These are phyloP conservation scores for Tholera decimalis DNA, from an alignment of 2,888 invertebrate genomes.

Conservation along the genomic window DNA sequence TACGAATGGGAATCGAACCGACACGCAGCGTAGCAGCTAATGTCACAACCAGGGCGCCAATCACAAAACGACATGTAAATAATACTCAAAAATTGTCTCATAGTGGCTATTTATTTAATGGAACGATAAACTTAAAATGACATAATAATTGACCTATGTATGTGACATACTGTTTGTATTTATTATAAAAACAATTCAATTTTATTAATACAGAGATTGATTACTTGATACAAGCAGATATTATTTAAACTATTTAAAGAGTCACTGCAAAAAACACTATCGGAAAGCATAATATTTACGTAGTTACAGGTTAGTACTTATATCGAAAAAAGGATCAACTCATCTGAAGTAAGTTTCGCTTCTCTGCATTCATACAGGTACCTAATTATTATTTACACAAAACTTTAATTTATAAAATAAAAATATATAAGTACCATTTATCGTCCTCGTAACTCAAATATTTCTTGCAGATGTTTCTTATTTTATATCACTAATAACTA, in stretches of 20 bases:
- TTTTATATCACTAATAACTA: slow-evolving; percentile 22
- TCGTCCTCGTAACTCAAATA: not conserved
- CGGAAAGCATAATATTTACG: not conserved
- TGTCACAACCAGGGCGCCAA: too few relatives aligned
- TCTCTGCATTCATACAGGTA: not conserved
- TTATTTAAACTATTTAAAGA: slow-evolving; percentile 7
- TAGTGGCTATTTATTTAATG: slow-evolving; percentile 44
- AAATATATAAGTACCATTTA: too few relatives aligned
- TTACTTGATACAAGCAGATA: slow-evolving; percentile 7
- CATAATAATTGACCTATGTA: slow-evolving; percentile 30
- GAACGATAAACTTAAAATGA: slow-evolving; percentile 29
- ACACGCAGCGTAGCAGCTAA: too few relatives aligned
- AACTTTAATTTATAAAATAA: not conserved
- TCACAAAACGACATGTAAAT: slow-evolving; percentile 9
- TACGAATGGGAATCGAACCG: too few relatives aligned
- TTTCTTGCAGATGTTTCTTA: not conserved
- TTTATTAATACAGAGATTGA: not conserved
- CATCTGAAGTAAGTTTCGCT: not conserved
- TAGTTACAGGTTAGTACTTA: too few relatives aligned
- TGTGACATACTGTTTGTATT: slow-evolving; percentile 12
- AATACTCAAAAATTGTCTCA: slow-evolving; percentile 10
- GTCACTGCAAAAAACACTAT: slow-evolving; percentile 3
- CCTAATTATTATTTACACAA: slow-evolving; percentile 3
- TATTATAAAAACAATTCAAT: not conserved
- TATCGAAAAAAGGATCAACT: not conserved